phyloP scores from a whole-genome alignment of 2,888 invertebrate genomes.

The Cosmia trapezina region DNA sequence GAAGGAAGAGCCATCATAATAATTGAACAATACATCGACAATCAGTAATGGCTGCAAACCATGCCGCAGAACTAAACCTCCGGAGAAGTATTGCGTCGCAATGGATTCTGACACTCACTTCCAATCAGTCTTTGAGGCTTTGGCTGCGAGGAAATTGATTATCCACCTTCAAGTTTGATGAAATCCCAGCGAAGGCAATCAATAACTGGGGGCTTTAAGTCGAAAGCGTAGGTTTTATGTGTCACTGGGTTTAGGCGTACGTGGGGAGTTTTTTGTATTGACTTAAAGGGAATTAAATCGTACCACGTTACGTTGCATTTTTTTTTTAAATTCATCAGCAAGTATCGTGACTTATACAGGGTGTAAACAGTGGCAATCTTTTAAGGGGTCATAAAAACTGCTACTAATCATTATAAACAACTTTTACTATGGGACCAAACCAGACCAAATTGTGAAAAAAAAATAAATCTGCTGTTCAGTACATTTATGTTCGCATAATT shows the following conservation, averaged over 20 bases:
- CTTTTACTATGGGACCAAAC: no score
- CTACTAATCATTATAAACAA: no score
- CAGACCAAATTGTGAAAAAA: no score
- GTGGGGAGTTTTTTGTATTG: slow-evolving; percentile 22
- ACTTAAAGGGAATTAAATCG: slow-evolving; percentile 12
- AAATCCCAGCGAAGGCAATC: slow-evolving; percentile 61
- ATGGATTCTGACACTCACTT: slow-evolving; percentile 60
- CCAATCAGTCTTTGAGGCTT: slow-evolving; percentile 68
- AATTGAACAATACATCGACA: slow-evolving; percentile 23
- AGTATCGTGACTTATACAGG: no score
- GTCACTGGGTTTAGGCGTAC: slow-evolving; percentile 1
- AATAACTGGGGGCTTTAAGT: slow-evolving; percentile 52
- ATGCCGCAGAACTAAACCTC: slow-evolving; percentile 38
- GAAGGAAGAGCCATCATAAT: not conserved
- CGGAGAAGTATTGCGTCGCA: slow-evolving; percentile 62
- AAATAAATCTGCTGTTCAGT: no score
- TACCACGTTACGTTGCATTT: not conserved
- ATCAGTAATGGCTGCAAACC: slow-evolving; percentile 40
- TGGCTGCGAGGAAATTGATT: slow-evolving; percentile 62
- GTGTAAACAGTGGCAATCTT: no score
- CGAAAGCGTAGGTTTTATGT: slow-evolving; percentile 41
- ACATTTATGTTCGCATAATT: no score
- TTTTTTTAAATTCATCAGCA: not conserved
- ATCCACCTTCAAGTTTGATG: slow-evolving; percentile 67
- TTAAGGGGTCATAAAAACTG: no score